Evolutionary conservation across 2,113 vertebrate genomes (phyloP), one percentile per base, ranked within the genome.

Genomic region (Tiliqua scincoides): DNA sequence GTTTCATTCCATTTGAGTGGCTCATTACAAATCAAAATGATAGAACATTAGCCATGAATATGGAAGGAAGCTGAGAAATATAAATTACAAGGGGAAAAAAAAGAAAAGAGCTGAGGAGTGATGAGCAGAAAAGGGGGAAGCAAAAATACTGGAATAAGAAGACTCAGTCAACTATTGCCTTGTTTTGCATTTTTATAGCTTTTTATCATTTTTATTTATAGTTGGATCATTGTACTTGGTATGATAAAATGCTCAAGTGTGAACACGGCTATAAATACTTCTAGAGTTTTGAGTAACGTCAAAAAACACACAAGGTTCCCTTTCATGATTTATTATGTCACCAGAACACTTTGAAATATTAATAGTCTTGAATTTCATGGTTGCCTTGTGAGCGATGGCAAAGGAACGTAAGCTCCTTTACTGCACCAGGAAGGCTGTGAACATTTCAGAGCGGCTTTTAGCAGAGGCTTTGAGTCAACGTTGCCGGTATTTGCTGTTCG

Each of bases 271-370:
- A 90, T 83, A 95, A 92, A 93, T 88, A 90, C 12, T 81, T 79
- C 85, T 83, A 65, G 35, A 70, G 35, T 90, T 93, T 83, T 85
- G 92, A 86, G 84, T 85, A 91, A 78, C 52, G 85, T 81, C 85
- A 78, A 74, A 88, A 90, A 84, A 71, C 86, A 82, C 30, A 76
- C 57, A 37, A 86, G 37, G 35, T 25, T 89, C 65, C 72, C 57
- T 91, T 88, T 84, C 79, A 57, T 79, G 90, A 94, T 92, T 79
- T 91, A 87, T 84, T 85, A 59, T 89, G 87, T 78, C 93, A 93
- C 87, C 82, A 87, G 89, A 89, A 80, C 83, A 10, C 89, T 93
- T 93, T 77, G 83, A 91, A 93, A 93, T 90, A 93, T 91, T 91
- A 93, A 94, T 85, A 91, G 85, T 35, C 73, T 37, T 81, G 63